Conservation (phyloP, 2,888 invertebrate species). For the Flexamia atlantica region DNA sequence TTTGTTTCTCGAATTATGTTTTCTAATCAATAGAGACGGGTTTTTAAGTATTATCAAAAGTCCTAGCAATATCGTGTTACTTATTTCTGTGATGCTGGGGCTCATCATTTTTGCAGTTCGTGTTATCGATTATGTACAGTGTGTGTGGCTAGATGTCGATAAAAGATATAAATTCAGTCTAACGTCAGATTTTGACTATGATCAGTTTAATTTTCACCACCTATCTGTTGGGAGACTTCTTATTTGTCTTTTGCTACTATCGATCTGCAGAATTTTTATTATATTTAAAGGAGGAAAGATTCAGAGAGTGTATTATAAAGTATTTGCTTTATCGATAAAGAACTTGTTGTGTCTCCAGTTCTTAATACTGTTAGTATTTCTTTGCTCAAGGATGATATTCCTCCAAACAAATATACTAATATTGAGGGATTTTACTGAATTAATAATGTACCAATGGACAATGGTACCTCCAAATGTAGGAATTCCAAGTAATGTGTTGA, state of each 20-base stretch:
- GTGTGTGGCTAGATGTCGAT: background rate
- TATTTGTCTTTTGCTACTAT: background rate
- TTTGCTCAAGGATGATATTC: background rate
- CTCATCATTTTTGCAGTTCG: background rate
- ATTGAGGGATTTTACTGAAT: background rate
- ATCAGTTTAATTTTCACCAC: background rate
- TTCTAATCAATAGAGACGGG: background rate
- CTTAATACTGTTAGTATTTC: background rate
- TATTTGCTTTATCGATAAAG: background rate
- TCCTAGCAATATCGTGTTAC: background rate
- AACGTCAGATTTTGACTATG: background rate
- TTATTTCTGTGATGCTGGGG: background rate
- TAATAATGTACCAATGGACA: background rate
- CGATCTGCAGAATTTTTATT: background rate
- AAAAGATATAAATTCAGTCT: background rate
- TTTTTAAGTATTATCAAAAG: background rate
- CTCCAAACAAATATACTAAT: background rate
- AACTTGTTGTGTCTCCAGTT: background rate
- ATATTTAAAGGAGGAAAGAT: background rate
- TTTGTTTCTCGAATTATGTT: background rate
- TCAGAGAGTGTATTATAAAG: background rate
- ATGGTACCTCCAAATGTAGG: background rate
- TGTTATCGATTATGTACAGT: background rate
- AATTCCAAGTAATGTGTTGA: background rate
- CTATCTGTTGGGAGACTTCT: background rate